A percentile compares a stretch with the other conserved stretches of the same genome.
Evolutionary conservation across 2,113 vertebrate genomes (phyloP).

Genomic region (Anarrhichthys ocellatus): DNA sequence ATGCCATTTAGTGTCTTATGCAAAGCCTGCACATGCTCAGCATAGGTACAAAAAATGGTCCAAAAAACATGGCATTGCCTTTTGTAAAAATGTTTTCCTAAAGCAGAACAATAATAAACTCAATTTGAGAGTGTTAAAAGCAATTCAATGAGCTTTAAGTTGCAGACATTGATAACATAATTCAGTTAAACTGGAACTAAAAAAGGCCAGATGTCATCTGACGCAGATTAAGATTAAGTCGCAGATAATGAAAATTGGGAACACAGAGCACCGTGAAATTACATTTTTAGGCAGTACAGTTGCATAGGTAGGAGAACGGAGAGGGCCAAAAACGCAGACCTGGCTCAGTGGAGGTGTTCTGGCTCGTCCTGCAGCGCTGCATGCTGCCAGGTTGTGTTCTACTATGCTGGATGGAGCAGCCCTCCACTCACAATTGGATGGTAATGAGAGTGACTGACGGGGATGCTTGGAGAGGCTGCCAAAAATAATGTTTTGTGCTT

Average conservation of each 20-base stretch:
- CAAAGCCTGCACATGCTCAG: background rate
- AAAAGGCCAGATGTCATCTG: conserved; percentile 43
- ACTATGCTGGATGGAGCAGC: conserved; percentile 59
- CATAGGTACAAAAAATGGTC: background rate
- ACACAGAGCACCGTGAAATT: conserved; percentile 52
- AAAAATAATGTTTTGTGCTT: conserved; percentile 58
- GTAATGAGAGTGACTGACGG: conserved; percentile 78
- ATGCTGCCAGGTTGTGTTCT: conserved; percentile 71
- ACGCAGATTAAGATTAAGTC: conserved; percentile 49
- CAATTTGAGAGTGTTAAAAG: conserved; percentile 5
- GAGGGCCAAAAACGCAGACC: conserved; percentile 23
- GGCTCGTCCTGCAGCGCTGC: conserved; percentile 51
- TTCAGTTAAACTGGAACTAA: conserved; percentile 39
- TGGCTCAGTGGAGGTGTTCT: conserved; percentile 56
- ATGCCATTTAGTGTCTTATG: background rate
- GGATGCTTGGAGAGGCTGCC: conserved; percentile 56
- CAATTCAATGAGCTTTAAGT: conserved; percentile 28
- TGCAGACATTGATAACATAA: conserved; percentile 20
- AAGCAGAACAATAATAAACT: background rate
- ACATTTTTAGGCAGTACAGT: conserved; percentile 34
- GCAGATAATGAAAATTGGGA: conserved; percentile 55
- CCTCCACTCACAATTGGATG: conserved; percentile 69
- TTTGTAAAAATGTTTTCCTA: background rate
- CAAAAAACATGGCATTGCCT: conserved; percentile 1
- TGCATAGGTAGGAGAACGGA: conserved; percentile 33